Evolutionary conservation across 2,888 invertebrate species (phyloP).

Genomic region (Azorinus chamasolen): DNA sequence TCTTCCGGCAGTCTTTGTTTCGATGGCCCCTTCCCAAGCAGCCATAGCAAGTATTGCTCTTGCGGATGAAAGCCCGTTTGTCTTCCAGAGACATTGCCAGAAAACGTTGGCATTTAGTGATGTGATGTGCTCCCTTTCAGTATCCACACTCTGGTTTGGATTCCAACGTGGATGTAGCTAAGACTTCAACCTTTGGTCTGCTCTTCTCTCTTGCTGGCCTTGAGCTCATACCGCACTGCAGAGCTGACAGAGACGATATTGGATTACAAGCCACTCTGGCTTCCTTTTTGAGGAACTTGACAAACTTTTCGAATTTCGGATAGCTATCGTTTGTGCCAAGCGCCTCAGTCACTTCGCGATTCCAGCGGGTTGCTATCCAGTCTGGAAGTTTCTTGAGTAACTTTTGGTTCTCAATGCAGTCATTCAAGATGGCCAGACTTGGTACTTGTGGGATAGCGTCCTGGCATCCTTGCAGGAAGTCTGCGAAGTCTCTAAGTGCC

Average conservation of each 20-base stretch:
- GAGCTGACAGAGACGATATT: conserved; percentile 36
- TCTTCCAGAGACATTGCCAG: too few relatives aligned
- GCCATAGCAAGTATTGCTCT: too few relatives aligned
- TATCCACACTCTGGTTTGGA: too few relatives aligned
- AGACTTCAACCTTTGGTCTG: not conserved
- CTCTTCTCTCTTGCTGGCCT: not conserved
- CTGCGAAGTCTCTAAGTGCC: too few relatives aligned
- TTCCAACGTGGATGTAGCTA: too few relatives aligned
- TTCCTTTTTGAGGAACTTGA: conserved; percentile 42
- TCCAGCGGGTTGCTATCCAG: conserved; percentile 44
- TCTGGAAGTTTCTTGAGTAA: conserved; percentile 55
- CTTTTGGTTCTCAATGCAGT: conserved; percentile 59
- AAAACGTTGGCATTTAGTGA: conserved; percentile 12
- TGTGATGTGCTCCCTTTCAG: conserved; percentile 9
- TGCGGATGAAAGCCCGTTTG: too few relatives aligned
- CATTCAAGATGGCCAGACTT: conserved; percentile 39
- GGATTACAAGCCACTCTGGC: conserved; percentile 62
- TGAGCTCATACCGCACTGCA: conserved; percentile 2
- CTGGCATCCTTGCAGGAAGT: too few relatives aligned
- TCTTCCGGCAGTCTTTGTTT: conserved; percentile 18
- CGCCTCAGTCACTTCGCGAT: conserved; percentile 30
- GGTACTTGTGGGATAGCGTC: too few relatives aligned
- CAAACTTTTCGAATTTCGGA: conserved; percentile 49
- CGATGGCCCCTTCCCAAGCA: conserved; percentile 30
- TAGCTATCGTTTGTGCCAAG: too few relatives aligned